Base-by-base conservation (phyloP, 2,888 invertebrate species). In the Clunio marinus region DNA sequence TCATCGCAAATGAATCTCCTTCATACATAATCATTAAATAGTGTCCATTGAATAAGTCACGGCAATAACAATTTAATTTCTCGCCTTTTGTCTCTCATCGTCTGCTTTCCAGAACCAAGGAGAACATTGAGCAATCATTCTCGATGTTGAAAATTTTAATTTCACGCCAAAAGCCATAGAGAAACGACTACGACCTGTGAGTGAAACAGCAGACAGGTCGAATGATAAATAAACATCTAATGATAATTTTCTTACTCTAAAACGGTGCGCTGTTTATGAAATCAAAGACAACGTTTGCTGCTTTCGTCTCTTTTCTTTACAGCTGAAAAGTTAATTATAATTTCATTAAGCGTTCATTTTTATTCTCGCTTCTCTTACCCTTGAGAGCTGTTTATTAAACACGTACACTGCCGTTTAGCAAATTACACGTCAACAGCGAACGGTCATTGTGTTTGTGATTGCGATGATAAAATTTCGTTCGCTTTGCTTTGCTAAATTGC, bases 261-360 rank as follows among this genome's bases (percentile, higher is more conserved):
- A 32, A 7, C 58, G 25, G 22, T 58, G 5, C 58, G 5, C 17
- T 58, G 25, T n/a, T 51, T 51, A 51, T 51, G 51, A 51, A 51
- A 51, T 51, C 51, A 51, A 51, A 51, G 17, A 51, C 5, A 22
- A 41, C 41, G 7, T 22, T 17, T 51, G 51, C 17, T 22, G 7
- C 13, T 51, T 51, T 51, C 22, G 22, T 51, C 8, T 17, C 51
- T 51, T 22, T 22, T 22, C n/a, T n/a, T n/a, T n/a, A n/a, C n/a
- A n/a, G 62, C 45, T 65, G 63, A 65, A 65, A 65, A 46, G 45
- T 65, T 65, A 65, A 65, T 65, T 65, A 65, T 65, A 65, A 65
- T 65, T 65, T 65, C 63, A 65, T 65, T 65, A 65, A 65, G 63
- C 46, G 25, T 45, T 28, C 3, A 13, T 35, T 65, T 45, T 28